Percentiles rank a stretch among this genome's conserved stretches.
These are phyloP conservation scores for Columbina picui DNA, from an alignment of 2,113 vertebrate species.

Conservation along the genomic window DNA sequence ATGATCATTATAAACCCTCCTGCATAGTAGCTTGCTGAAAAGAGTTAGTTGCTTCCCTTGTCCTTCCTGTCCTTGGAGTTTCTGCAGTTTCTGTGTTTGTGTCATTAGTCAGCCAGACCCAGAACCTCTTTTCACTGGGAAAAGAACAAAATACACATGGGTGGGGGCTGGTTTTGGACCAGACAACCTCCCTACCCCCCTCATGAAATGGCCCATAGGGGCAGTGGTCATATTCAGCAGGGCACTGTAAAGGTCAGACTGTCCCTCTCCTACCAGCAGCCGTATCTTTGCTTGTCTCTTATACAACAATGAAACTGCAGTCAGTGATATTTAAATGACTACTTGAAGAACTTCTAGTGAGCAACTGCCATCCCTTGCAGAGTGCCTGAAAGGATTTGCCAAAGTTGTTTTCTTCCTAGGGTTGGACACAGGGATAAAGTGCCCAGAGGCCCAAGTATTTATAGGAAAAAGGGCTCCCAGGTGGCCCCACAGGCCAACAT, in stretches of 20 bases:
- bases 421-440: background rate
- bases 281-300: background rate
- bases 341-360: background rate
- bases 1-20: background rate
- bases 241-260: background rate
- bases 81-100: background rate
- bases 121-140: background rate
- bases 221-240: fast-evolving
- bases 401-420: background rate
- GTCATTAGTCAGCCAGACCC: background rate
- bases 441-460: background rate
- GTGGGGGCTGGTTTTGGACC: background rate
- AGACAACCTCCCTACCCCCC: background rate
- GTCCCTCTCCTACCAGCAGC: background rate
- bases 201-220: fast-evolving
- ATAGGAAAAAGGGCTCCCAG: background rate
- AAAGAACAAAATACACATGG: background rate
- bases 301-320: background rate
- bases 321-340: background rate
- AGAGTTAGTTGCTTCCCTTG: background rate
- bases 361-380: fast-evolving
- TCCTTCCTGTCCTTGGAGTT: background rate
- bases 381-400: background rate
- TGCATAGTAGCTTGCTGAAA: background rate
- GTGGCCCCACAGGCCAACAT: background rate